These are phyloP conservation scores for Drosophila micromelanica DNA, from an alignment of 1,140 invertebrate species.

Conservation along the genomic window DNA sequence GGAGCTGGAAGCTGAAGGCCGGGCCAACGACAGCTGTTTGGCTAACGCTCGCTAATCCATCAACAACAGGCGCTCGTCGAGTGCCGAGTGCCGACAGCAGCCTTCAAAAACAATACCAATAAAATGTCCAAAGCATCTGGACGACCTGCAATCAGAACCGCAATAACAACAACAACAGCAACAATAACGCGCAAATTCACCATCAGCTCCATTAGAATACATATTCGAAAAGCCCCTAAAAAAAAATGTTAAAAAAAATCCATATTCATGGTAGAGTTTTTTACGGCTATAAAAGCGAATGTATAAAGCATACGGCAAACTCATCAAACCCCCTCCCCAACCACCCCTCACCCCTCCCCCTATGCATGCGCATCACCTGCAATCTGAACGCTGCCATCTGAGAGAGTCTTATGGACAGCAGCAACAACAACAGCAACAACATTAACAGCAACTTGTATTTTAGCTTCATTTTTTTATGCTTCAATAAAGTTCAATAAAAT, in stretches of 20 bases:
- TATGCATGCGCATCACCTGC: conserved; percentile 36
- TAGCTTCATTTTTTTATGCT: conserved; percentile 65
- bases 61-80: conserved; percentile 58
- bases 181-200: conserved; percentile 3
- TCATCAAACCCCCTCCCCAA: background rate
- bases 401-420: conserved; percentile 3
- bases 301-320: conserved; percentile 10
- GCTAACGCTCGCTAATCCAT: conserved; percentile 65
- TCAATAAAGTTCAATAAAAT: conserved; percentile 79
- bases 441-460: conserved; percentile 51
- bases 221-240: conserved; percentile 60
- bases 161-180: conserved; percentile 23
- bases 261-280: conserved; percentile 17
- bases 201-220: conserved; percentile 65
- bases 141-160: conserved; percentile 15
- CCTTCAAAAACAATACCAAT: conserved; percentile 60
- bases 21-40: conserved; percentile 33
- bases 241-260: conserved; percentile 40
- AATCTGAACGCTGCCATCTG: conserved; percentile 23
- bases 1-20: too few relatives aligned
- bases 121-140: conserved; percentile 57
- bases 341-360: background rate
- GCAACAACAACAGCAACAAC: conserved; percentile 15
- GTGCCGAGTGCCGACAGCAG: conserved; percentile 64
- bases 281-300: conserved; percentile 59